These are phyloP conservation scores for Chloroclystis v-ata DNA, from an alignment of 2,888 invertebrate genomes.

Conservation along the genomic window DNA sequence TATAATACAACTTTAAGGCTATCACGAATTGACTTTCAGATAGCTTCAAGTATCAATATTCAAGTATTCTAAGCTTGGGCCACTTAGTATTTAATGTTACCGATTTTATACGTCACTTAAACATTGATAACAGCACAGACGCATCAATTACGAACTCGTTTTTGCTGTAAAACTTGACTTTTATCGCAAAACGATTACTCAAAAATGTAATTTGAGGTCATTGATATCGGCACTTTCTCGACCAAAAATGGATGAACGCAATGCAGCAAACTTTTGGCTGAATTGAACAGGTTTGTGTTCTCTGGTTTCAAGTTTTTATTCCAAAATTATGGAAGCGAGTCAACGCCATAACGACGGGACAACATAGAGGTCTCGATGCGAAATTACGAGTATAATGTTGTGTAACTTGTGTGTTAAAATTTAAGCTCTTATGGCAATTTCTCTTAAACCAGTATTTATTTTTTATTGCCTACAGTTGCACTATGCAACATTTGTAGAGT, in stretches of 20 bases:
- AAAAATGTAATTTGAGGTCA: slow-evolving; percentile 21
- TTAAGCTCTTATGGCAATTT: too few relatives aligned
- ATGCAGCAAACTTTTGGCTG: slow-evolving; percentile 16
- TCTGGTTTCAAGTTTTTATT: slow-evolving; percentile 16
- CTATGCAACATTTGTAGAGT: neutral
- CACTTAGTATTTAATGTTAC: too few relatives aligned
- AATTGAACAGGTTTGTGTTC: slow-evolving; percentile 22
- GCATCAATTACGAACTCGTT: slow-evolving; percentile 12
- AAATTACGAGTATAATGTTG: neutral
- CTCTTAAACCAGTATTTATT: too few relatives aligned
- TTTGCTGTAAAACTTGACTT: slow-evolving; percentile 5
- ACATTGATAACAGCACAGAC: neutral
- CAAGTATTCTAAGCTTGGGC: too few relatives aligned
- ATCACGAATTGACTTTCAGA: too few relatives aligned
- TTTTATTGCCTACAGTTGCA: neutral
- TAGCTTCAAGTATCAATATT: too few relatives aligned
- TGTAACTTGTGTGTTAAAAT: neutral
- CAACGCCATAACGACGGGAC: slow-evolving; percentile 3
- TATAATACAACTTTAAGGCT: too few relatives aligned
- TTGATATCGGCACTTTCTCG: slow-evolving; percentile 25
- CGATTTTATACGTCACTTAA: neutral
- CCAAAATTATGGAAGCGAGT: slow-evolving; percentile 9
- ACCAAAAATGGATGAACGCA: slow-evolving; percentile 25
- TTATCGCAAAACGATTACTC: slow-evolving; percentile 16
- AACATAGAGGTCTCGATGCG: neutral